These are phyloP conservation scores for Atta cephalotes DNA, from an alignment of 1,140 invertebrate species.

Conservation along the genomic window DNA sequence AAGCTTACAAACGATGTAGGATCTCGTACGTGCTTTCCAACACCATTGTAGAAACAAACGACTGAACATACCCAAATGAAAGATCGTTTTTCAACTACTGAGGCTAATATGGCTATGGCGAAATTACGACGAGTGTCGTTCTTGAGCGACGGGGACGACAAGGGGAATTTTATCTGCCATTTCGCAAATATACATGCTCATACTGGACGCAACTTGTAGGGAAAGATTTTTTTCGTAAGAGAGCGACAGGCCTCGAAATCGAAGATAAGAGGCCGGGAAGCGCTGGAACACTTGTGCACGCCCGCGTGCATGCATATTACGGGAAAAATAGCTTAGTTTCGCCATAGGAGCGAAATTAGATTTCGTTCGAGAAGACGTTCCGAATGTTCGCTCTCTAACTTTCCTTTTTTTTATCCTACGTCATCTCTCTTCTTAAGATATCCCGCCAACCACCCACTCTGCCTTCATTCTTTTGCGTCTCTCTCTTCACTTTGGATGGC, in stretches of 20 bases:
- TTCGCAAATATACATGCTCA: slow-evolving; percentile 1
- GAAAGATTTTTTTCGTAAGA: background rate
- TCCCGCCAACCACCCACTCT: slow-evolving; percentile 24
- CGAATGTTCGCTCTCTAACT: slow-evolving; percentile 77
- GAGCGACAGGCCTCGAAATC: background rate
- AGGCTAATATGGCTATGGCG: slow-evolving; percentile 43
- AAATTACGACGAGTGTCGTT: slow-evolving; percentile 42
- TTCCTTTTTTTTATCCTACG: slow-evolving; percentile 69
- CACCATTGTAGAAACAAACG: slow-evolving; percentile 16
- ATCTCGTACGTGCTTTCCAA: slow-evolving; percentile 13
- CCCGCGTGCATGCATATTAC: slow-evolving; percentile 73
- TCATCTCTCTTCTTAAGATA: slow-evolving; percentile 29
- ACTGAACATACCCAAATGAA: slow-evolving; percentile 44
- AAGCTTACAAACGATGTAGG: slow-evolving; percentile 30
- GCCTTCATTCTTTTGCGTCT: slow-evolving; percentile 23
- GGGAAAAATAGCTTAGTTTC: slow-evolving; percentile 80
- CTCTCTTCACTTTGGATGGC: slow-evolving; percentile 51
- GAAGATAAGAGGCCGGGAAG: slow-evolving; percentile 57
- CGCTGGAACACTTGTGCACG: slow-evolving; percentile 60
- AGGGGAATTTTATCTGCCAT: slow-evolving; percentile 53
- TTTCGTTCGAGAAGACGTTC: slow-evolving; percentile 80
- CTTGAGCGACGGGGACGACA: slow-evolving; percentile 4
- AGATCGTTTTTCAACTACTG: slow-evolving; percentile 55
- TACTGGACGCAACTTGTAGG: slow-evolving; percentile 14
- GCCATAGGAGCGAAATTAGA: slow-evolving; percentile 78